A percentile compares a stretch with the other conserved stretches of the same genome.
phyloP scores from a whole-genome alignment of 92 coral and sea anemone species.

The Phenganax marumi region DNA sequence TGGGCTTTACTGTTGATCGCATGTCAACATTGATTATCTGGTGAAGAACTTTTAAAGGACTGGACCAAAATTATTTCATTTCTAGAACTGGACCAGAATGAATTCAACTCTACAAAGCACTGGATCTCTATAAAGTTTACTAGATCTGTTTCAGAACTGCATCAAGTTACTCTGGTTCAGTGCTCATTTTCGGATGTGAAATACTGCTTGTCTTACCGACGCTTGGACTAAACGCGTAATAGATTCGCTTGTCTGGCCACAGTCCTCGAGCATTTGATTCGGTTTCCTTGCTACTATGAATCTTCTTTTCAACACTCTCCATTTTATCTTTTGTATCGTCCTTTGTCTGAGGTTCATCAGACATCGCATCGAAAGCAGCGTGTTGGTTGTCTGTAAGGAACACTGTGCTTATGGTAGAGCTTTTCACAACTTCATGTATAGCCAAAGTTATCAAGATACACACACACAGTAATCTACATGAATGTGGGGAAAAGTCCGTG shows the following conservation, averaged over 20 bases:
- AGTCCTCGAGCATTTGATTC: conserved; percentile 18
- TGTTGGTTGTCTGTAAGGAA: neutral
- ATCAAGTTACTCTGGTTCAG: neutral
- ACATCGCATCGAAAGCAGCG: neutral
- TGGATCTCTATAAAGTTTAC: no score
- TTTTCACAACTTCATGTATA: no score
- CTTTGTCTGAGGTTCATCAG: neutral
- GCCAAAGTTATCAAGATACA: neutral
- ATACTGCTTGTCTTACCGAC: conserved; percentile 13
- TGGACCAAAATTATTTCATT: no score
- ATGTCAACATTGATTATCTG: no score
- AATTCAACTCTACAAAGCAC: no score
- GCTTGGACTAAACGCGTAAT: conserved; percentile 49
- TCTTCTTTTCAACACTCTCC: neutral
- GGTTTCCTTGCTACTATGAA: neutral
- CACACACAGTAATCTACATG: no score
- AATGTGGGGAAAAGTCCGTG: neutral
- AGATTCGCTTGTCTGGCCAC: conserved; percentile 60
- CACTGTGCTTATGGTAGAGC: no score
- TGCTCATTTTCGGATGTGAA: neutral
- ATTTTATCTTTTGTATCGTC: neutral
- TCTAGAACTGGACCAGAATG: no score
- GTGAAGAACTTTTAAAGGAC: no score
- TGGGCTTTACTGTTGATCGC: no score
- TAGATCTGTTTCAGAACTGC: no score